These are phyloP conservation scores for Salvator merianae DNA, from an alignment of 2,113 vertebrate genomes.

Conservation along the genomic window DNA sequence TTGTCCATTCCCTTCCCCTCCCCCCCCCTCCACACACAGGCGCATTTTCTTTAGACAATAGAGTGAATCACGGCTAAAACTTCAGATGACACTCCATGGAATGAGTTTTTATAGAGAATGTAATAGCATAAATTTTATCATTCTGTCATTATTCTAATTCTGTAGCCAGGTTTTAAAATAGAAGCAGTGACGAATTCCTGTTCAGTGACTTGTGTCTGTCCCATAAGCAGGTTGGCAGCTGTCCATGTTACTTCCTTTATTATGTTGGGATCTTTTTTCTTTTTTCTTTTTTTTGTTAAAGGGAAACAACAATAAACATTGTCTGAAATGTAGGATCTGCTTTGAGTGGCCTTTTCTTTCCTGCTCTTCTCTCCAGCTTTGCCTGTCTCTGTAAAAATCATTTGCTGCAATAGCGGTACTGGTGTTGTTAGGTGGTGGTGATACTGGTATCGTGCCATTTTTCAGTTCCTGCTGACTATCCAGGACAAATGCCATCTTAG, in stretches of 20 bases:
- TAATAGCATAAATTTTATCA: neutral
- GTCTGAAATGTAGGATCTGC: fast-evolving
- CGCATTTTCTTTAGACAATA: neutral
- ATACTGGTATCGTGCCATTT: no score
- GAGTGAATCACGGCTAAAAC: neutral
- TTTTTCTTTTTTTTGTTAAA: no score
- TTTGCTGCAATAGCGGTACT: neutral
- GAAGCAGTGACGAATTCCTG: neutral
- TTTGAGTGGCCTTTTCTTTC: fast-evolving
- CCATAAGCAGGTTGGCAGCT: slow-evolving; percentile 24
- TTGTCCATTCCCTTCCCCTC: no score
- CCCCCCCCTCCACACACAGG: neutral
- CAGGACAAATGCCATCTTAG: no score
- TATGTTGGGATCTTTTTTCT: no score
- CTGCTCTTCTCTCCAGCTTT: neutral
- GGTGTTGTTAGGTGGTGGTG: no score
- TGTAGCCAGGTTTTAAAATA: slow-evolving; percentile 52
- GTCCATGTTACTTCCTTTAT: slow-evolving; percentile 29
- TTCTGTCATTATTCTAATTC: slow-evolving; percentile 36
- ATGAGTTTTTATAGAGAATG: slow-evolving; percentile 13
- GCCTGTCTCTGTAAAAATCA: slow-evolving; percentile 6
- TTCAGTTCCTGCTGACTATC: no score
- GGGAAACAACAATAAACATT: neutral
- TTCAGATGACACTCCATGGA: neutral
- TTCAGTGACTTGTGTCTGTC: slow-evolving; percentile 16